These are phyloP conservation scores for Tor tambroides DNA, from an alignment of 2,113 vertebrate genomes.

Conservation along the genomic window DNA sequence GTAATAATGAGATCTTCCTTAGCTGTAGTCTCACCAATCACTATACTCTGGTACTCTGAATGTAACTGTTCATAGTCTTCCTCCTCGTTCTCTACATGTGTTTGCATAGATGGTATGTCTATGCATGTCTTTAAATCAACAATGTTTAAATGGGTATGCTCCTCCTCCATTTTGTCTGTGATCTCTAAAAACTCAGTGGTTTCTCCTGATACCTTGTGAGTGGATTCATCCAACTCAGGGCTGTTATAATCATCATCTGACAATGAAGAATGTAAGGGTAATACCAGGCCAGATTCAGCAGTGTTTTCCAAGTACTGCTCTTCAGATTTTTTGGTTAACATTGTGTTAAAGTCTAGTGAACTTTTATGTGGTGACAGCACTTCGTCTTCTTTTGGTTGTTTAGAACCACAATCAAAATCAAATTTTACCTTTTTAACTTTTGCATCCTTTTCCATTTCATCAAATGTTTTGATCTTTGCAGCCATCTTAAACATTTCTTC, in stretches of 20 bases:
- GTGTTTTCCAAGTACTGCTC: conserved; percentile 55
- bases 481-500: conserved; percentile 99
- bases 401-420: conserved; percentile 67
- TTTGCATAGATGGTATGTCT: conserved; percentile 36
- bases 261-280: conserved; percentile 74
- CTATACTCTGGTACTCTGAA: conserved; percentile 15
- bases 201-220: conserved; percentile 63
- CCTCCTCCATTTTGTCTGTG: background rate
- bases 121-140: background rate
- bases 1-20: background rate
- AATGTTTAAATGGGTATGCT: conserved; percentile 32
- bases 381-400: conserved; percentile 41
- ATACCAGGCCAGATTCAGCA: conserved; percentile 75
- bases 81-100: conserved; percentile 20
- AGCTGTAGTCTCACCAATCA: background rate
- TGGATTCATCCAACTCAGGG: conserved; percentile 72
- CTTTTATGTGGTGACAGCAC: conserved; percentile 65
- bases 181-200: background rate
- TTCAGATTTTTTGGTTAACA: conserved; percentile 60
- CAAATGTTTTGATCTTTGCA: conserved; percentile 94
- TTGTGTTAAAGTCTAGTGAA: conserved; percentile 76
- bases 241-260: conserved; percentile 60
- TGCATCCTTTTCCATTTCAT: conserved; percentile 91
- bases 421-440: conserved; percentile 79
- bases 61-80: background rate